Evolutionary conservation across 2,888 invertebrate genomes (phyloP).

Genomic region (Elmis aenea): DNA sequence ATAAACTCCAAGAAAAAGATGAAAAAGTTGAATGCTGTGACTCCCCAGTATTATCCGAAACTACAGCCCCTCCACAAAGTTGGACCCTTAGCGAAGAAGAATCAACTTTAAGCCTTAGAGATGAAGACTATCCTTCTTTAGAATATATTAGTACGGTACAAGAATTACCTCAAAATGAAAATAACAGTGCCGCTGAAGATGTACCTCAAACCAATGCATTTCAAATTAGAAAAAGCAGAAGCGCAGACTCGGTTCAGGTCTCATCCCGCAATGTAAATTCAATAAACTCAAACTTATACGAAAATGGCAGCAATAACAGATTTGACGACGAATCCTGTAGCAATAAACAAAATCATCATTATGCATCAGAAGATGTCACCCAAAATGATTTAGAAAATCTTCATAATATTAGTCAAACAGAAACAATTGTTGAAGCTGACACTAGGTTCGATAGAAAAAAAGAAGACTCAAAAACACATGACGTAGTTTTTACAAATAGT

Average conservation of each 20-base stretch:
- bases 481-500: no score
- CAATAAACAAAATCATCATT: no score
- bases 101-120: conserved; percentile 32
- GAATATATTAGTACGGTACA: conserved; percentile 21
- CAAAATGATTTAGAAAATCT: no score
- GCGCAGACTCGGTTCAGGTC: background rate
- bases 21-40: no score
- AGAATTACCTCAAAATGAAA: conserved; percentile 8
- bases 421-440: background rate
- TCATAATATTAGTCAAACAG: background rate
- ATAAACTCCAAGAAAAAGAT: no score
- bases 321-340: no score
- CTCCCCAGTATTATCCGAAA: conserved; percentile 28
- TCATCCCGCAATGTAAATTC: no score
- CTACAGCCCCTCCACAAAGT: conserved; percentile 24
- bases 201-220: background rate
- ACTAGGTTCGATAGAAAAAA: background rate
- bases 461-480: background rate
- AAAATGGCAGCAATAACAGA: no score
- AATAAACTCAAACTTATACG: no score
- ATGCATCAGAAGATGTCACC: no score
- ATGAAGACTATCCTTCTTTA: conserved; percentile 24
- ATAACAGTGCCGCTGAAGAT: background rate
- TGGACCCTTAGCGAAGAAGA: conserved; percentile 27
- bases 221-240: background rate